Evolutionary conservation across 2,888 invertebrate genomes (phyloP).

Genomic region (Melieria picta): DNA sequence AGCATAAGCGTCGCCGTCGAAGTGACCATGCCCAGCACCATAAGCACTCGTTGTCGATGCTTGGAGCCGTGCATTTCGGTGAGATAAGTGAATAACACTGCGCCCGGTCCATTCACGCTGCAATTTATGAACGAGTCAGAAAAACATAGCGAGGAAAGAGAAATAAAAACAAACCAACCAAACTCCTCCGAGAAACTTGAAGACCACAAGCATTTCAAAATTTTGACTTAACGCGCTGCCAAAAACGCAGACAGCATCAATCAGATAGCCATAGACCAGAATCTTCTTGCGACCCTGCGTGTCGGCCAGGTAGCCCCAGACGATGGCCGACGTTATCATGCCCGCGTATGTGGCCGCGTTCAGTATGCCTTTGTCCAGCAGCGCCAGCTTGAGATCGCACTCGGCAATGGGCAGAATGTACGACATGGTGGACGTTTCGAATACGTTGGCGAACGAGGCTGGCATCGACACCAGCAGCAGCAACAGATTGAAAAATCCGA

Average conservation of each 20-base stretch:
- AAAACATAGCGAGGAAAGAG: background rate
- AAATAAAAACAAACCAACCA: conserved; percentile 70
- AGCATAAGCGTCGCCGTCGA: conserved; percentile 73
- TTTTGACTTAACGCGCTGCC: conserved; percentile 74
- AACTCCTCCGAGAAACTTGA: conserved; percentile 79
- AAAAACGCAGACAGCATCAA: conserved; percentile 73
- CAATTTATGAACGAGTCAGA: background rate
- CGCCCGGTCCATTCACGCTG: conserved; percentile 78
- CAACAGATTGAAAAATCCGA: conserved; percentile 76
- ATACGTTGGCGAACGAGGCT: conserved; percentile 75
- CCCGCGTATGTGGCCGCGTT: conserved; percentile 79
- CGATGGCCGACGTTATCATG: conserved; percentile 79
- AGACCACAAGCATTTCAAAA: conserved; percentile 73
- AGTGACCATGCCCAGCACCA: conserved; percentile 74
- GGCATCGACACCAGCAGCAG: conserved; percentile 72
- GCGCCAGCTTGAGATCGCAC: conserved; percentile 76
- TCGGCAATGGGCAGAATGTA: conserved; percentile 80
- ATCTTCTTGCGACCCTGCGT: conserved; percentile 76
- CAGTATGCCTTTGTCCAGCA: conserved; percentile 77
- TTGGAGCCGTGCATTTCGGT: conserved; percentile 78
- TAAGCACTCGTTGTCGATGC: conserved; percentile 73
- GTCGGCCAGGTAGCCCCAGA: conserved; percentile 84
- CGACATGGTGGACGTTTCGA: conserved; percentile 78
- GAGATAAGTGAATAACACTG: conserved; percentile 77
- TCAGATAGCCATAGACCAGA: conserved; percentile 74